Base-by-base conservation (phyloP, 1,140 invertebrate genomes). In the Varroa destructor region DNA sequence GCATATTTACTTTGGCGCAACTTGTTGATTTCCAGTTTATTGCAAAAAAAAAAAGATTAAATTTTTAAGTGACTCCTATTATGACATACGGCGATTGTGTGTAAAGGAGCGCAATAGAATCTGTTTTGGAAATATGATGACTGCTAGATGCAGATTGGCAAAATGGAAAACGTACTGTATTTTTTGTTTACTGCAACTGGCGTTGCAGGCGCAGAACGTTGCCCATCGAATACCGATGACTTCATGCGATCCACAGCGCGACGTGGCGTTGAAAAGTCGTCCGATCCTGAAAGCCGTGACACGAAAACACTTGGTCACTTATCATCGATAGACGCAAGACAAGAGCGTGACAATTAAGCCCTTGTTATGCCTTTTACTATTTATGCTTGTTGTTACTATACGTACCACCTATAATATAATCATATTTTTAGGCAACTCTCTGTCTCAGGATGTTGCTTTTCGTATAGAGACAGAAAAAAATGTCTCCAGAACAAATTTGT, bases 231-330 rank as follows among this genome's bases (percentile, higher is more conserved):
- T 37, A 75, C 73, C 40, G 71, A 72, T 6, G 74, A 75, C 56
- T 73, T 72, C 55, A 74, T 71, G 56, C 74, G 71, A 56, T 75
- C 72, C 57, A 75, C 74, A 3, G 74, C 72, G 51, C 57, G 72
- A n/a, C 74, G 56, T 10, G 74, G 74, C 4, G 73, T 74, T 46
- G 61, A 67, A 12, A 67, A 67, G 14, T 36, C 12, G 12, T 73
- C 72, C 0, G 73, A 71, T 2, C 1, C 55, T 8, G 71, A 51
- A 3, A 14, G 14, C 25, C 25, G 25, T 25, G 25, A 25, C 25
- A 25, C 25, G 25, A 25, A 25, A 25, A 25, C 25, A 25, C 25
- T 25, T 25, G 25, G 25, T 25, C 25, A 25, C 25, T 25, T 25
- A 25, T 25, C 25, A 25, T 25, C 25, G 25, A 25, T 25, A 25